Conservation (phyloP, 2,797 vertebrate species). For the Meda fulgida region DNA sequence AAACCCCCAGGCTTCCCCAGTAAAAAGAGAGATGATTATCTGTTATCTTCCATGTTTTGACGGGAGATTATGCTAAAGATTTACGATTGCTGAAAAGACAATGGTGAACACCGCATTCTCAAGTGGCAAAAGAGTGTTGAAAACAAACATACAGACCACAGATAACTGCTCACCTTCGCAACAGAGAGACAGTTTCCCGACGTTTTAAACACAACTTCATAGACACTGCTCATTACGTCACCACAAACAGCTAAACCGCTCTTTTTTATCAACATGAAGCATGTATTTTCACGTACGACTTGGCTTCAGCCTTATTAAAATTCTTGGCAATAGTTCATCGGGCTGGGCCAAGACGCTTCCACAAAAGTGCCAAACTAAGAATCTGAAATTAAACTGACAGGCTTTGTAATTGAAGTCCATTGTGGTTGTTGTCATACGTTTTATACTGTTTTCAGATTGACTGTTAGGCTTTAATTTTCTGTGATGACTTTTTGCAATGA, state of each 20-base stretch:
- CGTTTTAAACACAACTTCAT: constrained; percentile 38
- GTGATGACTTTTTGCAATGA: constrained; percentile 12
- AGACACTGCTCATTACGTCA: constrained; percentile 41
- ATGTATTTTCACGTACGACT: constrained; percentile 57
- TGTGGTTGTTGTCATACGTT: constrained; percentile 38
- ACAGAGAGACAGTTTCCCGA: constrained; percentile 36
- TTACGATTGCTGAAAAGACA: constrained; percentile 83
- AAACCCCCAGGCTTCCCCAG: constrained; percentile 76
- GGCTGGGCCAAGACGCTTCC: constrained; percentile 39
- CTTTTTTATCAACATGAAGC: constrained; percentile 45
- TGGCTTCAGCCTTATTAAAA: constrained; percentile 51
- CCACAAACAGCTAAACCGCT: constrained; percentile 21
- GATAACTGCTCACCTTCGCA: constrained; percentile 50
- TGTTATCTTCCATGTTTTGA: constrained; percentile 83
- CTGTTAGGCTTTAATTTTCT: constrained; percentile 5
- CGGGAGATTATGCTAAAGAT: constrained; percentile 85
- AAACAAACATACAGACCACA: constrained; percentile 64
- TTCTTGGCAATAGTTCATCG: constrained; percentile 54
- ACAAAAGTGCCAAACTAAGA: constrained; percentile 45
- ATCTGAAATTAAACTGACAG: constrained; percentile 50
- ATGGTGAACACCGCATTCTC: constrained; percentile 70
- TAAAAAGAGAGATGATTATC: constrained; percentile 79
- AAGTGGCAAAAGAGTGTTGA: constrained; percentile 70
- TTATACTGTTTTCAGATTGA: constrained; percentile 27
- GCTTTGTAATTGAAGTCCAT: constrained; percentile 58